These are phyloP conservation scores for Rynchops niger DNA, from an alignment of 2,113 vertebrate genomes.

Conservation along the genomic window DNA sequence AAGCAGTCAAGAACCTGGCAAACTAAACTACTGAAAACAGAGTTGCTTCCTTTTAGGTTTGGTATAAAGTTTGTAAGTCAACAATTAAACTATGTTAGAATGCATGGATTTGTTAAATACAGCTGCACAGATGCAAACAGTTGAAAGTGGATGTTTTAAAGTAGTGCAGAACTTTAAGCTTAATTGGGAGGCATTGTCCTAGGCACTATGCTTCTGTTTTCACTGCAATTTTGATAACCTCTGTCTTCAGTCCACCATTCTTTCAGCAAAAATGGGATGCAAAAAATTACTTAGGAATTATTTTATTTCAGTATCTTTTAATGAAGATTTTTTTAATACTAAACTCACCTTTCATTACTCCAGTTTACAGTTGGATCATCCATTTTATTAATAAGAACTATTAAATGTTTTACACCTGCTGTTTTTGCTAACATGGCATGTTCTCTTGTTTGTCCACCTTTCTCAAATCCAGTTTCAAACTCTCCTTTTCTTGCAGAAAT, in stretches of 20 bases:
- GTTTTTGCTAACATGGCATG: slow-evolving; percentile 99
- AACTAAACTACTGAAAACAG: not conserved
- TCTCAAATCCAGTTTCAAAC: slow-evolving; percentile 99
- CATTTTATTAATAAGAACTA: slow-evolving; percentile 99
- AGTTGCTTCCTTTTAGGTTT: not conserved
- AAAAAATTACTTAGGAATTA: not conserved
- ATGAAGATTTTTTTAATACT: not conserved
- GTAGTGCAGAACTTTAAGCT: not conserved
- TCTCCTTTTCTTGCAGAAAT: slow-evolving; percentile 99
- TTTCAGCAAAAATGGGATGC: not conserved
- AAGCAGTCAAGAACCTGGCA: not conserved
- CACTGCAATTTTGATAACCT: not conserved
- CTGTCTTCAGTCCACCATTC: not conserved
- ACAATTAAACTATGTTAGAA: not conserved
- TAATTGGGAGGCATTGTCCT: not conserved
- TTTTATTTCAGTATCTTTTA: not conserved
- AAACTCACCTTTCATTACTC: slow-evolving; percentile 91
- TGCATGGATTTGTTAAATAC: not conserved
- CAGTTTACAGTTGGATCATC: slow-evolving; percentile 98
- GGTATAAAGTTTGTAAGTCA: not conserved
- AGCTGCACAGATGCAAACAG: not conserved
- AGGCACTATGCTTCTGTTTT: not conserved
- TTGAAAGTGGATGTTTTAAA: not conserved
- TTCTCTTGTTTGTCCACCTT: slow-evolving; percentile 97
- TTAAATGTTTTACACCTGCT: slow-evolving; percentile 96